A percentile compares a stretch with the other conserved stretches of the same genome.
Evolutionary conservation across 1,140 invertebrate genomes (phyloP).

Genomic region (Acyrthosiphon pisum): DNA sequence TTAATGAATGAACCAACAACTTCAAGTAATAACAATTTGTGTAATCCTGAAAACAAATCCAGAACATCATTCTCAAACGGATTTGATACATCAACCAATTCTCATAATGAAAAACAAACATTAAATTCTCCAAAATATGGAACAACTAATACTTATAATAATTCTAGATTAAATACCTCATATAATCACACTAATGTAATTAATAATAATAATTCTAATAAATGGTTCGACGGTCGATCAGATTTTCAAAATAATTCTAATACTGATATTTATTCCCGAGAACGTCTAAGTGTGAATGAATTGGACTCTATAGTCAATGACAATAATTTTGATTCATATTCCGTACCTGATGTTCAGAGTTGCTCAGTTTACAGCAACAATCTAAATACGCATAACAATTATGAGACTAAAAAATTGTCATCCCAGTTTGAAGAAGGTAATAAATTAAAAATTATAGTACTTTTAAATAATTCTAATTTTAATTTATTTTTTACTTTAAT

Average conservation of each 20-base stretch:
- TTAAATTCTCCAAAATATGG: neutral
- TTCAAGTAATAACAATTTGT: neutral
- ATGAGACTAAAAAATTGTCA: neutral
- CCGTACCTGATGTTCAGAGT: neutral
- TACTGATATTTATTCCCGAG: slow-evolving; percentile 18
- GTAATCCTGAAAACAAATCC: neutral
- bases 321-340: slow-evolving; percentile 39
- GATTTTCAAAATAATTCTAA: slow-evolving; percentile 11
- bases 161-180: neutral
- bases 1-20: neutral
- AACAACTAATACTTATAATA: slow-evolving; percentile 8
- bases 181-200: neutral
- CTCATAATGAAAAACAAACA: neutral
- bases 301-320: slow-evolving; percentile 27
- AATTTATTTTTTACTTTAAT: neutral
- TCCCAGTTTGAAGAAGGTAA: neutral
- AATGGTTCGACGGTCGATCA: neutral
- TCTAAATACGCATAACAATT: neutral
- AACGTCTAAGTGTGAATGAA: slow-evolving; percentile 35
- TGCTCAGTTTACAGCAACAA: neutral
- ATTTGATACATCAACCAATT: neutral
- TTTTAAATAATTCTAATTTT: neutral
- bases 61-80: neutral
- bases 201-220: slow-evolving; percentile 2
- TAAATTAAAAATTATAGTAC: neutral